Conservation (phyloP, 2,797 vertebrate genomes). For the Harpia harpyja region DNA sequence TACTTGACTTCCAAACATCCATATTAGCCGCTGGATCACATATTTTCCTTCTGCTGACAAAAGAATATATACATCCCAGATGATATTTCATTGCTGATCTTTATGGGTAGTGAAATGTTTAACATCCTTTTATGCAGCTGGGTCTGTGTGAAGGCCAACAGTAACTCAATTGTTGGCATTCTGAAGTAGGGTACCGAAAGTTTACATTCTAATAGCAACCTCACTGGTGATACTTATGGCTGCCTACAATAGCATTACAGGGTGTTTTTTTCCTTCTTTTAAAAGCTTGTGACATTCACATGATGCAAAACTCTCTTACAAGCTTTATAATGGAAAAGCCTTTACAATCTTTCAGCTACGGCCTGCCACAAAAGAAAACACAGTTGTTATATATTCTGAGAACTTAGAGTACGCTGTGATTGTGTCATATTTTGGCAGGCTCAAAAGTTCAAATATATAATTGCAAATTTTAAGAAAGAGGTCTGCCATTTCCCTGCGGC, state of each 20-base stretch:
- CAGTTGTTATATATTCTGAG: not conserved
- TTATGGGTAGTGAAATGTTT: not conserved
- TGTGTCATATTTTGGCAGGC: not conserved
- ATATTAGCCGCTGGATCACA: not conserved
- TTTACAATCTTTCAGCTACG: not conserved
- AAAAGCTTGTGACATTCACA: not conserved
- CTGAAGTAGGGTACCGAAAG: not conserved
- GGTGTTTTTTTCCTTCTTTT: not conserved
- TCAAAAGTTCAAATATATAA: slow-evolving; percentile 3
- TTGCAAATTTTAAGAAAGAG: not conserved
- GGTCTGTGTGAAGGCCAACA: not conserved
- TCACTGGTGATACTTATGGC: not conserved
- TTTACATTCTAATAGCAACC: not conserved
- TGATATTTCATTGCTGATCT: not conserved
- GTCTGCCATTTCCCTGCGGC: not conserved
- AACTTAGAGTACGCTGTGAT: not conserved
- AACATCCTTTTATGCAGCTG: not conserved
- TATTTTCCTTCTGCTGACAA: not conserved
- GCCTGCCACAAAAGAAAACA: not conserved
- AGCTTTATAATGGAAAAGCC: not conserved
- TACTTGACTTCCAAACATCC: not conserved
- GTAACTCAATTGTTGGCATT: not conserved
- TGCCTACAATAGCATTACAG: not conserved
- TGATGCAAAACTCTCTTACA: not conserved
- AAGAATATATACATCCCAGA: not conserved